phyloP scores from a whole-genome alignment of 2,113 vertebrate genomes.

The Hipposideros armiger region DNA sequence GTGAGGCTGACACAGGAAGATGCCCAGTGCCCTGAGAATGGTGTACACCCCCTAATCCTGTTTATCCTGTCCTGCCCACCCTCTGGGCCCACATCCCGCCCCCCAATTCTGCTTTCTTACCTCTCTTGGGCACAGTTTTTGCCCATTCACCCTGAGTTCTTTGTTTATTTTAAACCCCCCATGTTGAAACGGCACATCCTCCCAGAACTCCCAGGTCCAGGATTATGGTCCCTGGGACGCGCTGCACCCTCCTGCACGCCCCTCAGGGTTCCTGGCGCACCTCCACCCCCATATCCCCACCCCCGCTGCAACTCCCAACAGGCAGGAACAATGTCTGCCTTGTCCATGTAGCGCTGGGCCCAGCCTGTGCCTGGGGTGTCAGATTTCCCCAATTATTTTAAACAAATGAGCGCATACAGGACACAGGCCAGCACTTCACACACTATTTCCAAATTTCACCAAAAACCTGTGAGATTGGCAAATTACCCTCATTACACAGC shows the following conservation, averaged over 20 bases:
- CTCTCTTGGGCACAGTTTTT: neutral
- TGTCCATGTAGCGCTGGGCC: neutral
- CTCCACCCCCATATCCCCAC: neutral
- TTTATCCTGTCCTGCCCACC: neutral
- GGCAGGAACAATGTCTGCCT: neutral
- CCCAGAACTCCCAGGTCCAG: neutral
- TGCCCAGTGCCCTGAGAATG: neutral
- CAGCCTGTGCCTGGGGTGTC: neutral
- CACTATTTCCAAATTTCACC: neutral
- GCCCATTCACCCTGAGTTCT: neutral
- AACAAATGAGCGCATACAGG: neutral
- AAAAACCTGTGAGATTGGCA: neutral
- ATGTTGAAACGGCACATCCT: neutral
- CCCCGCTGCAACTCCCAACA: neutral
- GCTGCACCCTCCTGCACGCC: fast-evolving
- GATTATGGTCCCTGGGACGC: fast-evolving
- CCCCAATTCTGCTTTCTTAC: neutral
- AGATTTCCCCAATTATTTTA: slow-evolving; percentile 32
- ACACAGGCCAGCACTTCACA: neutral
- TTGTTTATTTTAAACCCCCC: neutral
- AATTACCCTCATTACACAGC: neutral
- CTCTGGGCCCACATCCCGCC: no score
- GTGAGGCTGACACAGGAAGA: neutral
- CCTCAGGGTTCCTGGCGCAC: no score
- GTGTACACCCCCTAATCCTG: neutral